Evolutionary conservation across 1,140 invertebrate species (phyloP), one percentile per base, ranked within the genome.

Genomic region (Pogonus chalceus): DNA sequence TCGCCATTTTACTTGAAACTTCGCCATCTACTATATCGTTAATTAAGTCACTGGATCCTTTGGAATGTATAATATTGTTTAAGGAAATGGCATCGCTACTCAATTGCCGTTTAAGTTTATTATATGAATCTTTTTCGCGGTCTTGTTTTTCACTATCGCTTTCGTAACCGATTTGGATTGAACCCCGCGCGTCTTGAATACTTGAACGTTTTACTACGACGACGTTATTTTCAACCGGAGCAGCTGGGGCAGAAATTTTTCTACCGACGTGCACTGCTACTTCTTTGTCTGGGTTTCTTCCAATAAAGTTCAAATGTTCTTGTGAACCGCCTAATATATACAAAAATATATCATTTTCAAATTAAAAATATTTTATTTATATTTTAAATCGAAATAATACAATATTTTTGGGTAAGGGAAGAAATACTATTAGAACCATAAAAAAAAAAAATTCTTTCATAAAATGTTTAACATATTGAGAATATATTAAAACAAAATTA

Each of bases 291-390:
- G 87, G 85, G 75, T 91, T 80, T 16, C 76, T 65, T 0, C 80
- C 80, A 35, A 80, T 74, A 62, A 81, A 81, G 69, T 82, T 81
- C 43, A 86, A 65, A 54, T 85, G 79, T 67, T 87, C 88, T 76
- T 90, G 87, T 61, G 82, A 87, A 47, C 88, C 90, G 23, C 90
- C 90, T n/a, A n/a, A n/a, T n/a, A n/a, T n/a, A n/a, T n/a, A n/a
- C n/a, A n/a, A n/a, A n/a, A n/a, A n/a, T n/a, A n/a, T n/a, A n/a
- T n/a, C n/a, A n/a, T n/a, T n/a, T n/a, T n/a, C n/a, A n/a, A n/a
- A n/a, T n/a, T n/a, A n/a, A n/a, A n/a, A n/a, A n/a, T n/a, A n/a
- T n/a, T n/a, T n/a, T n/a, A n/a, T n/a, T n/a, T n/a, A n/a, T n/a
- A n/a, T n/a, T n/a, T n/a, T n/a, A n/a, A n/a, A n/a, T n/a, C n/a